These are phyloP conservation scores for Chinchilla lanigera DNA, from an alignment of 2,113 vertebrate species.

Conservation along the genomic window DNA sequence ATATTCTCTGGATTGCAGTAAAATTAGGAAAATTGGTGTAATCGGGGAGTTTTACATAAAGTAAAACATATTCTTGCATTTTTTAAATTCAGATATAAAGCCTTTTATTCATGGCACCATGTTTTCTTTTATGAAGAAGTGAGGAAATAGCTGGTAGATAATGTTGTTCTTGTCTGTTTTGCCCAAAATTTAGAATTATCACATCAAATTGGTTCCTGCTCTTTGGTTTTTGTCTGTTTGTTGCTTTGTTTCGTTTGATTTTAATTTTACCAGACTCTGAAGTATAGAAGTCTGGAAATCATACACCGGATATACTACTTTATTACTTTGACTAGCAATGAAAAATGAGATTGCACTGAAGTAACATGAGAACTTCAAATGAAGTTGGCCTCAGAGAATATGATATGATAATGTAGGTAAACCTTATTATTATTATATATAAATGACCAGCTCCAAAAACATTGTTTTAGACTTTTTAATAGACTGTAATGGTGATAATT, in stretches of 20 bases:
- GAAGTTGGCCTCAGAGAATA: neutral
- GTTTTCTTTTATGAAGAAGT: constrained; percentile 26
- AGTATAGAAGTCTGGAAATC: neutral
- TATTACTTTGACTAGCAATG: neutral
- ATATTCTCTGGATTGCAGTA: neutral
- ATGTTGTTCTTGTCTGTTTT: neutral
- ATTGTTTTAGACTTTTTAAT: neutral
- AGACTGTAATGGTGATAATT: neutral
- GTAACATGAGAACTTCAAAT: constrained; percentile 31
- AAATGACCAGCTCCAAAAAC: neutral
- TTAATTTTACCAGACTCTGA: neutral
- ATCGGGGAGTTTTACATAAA: neutral
- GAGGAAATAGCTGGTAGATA: neutral
- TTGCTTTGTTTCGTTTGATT: neutral
- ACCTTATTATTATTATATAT: neutral
- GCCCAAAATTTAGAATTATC: constrained; percentile 15
- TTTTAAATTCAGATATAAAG: neutral
- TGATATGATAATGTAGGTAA: neutral
- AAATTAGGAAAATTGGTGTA: neutral
- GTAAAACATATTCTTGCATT: neutral
- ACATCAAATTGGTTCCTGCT: neutral
- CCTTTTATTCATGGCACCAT: neutral
- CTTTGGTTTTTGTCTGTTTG: neutral
- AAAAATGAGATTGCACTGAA: neutral
- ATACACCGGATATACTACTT: neutral